Evolutionary conservation across 1,140 invertebrate species (phyloP).

Genomic region (Sipha flava): DNA sequence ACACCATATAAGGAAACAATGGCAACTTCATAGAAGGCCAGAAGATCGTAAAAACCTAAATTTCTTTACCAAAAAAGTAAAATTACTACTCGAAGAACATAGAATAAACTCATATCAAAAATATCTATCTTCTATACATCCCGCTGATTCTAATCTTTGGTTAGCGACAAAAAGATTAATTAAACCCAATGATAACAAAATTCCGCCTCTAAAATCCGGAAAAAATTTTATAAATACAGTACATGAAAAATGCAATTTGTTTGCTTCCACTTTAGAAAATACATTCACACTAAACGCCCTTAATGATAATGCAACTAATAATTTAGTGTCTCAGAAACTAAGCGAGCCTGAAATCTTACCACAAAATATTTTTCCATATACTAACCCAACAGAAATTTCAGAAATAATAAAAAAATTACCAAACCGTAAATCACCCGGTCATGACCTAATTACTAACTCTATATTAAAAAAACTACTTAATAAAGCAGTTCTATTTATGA

Average conservation of each 20-base stretch:
- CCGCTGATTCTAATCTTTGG: background rate
- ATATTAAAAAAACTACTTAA: background rate
- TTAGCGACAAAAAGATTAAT: background rate
- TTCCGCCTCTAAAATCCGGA: background rate
- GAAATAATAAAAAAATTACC: background rate
- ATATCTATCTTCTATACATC: background rate
- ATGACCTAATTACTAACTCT: background rate
- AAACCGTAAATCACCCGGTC: too few species aligned
- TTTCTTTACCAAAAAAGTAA: background rate
- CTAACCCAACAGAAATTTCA: background rate
- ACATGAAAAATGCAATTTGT: background rate
- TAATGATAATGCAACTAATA: background rate
- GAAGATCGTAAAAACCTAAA: background rate
- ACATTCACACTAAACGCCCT: background rate
- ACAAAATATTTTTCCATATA: background rate
- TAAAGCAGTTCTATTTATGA: too few species aligned
- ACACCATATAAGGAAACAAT: background rate
- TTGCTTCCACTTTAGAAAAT: background rate
- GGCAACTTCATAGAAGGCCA: background rate
- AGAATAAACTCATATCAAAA: background rate
- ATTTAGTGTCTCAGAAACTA: too few species aligned
- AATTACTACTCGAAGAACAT: background rate
- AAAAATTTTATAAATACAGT: background rate
- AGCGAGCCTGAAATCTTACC: too few species aligned
- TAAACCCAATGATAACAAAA: background rate